Evolutionary conservation across 2,888 invertebrate genomes (phyloP), one percentile per base, ranked within the genome.

Genomic region (Pheosia gnoma): DNA sequence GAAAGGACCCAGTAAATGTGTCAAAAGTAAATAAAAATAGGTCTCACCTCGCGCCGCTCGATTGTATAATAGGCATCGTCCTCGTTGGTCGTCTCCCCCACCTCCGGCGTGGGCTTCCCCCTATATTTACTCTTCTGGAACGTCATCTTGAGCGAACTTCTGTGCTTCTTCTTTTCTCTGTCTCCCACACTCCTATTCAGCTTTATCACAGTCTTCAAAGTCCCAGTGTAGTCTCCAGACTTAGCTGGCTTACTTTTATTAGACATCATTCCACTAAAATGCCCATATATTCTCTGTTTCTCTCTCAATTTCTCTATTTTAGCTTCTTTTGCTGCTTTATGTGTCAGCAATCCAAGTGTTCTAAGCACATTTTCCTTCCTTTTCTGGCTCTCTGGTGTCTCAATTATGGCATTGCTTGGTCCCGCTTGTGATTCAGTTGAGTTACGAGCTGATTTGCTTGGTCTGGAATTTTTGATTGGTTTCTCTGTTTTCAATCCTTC

Each of bases 151-250:
- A 97, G 85, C 0, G 96, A 96, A 67, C 95, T 96, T 68, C 96
- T 94, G 59, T 95, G 95, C 71, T 95, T 95, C 86, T 96, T 96
- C 76, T 95, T 93, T 41, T 92, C 92, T 37, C 85, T 77, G 0
- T 88, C 88, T 0, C 95, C 85, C 0, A 83, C 68, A 67, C 81
- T 90, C 68, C 96, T 94, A 82, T 95, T 96, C 70, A 97, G 88
- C 88, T 97, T 97, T 76, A 97, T 97, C 76, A 97, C 96, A 74
- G 97, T 97, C 84, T 97, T 97, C 70, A 97, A 84, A 0, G 97
- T 97, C 51, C 97, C 97, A 3, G 97, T 97, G 79, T 96, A 97
- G 74, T 95, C 95, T 25, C 91, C 89, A 5, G 90, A 88, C 39
- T 87, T 86, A 0, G 86, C 70, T 59, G 83, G 79, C 62, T 89